Conservation (phyloP, 1,140 invertebrate species). For the Dreissena polymorpha region DNA sequence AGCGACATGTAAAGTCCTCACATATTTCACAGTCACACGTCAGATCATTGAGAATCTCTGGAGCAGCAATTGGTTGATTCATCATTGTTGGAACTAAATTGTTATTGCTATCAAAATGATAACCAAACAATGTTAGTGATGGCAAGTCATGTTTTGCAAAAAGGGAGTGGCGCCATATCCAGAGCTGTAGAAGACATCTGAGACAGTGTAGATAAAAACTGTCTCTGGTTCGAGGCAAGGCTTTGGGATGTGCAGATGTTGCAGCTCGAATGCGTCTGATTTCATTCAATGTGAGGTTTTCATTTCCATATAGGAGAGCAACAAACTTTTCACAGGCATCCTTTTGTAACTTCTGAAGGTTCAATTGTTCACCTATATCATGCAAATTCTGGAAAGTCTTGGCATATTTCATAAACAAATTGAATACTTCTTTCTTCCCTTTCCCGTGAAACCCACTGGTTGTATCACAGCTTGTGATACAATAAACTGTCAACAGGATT, state of each 20-base stretch:
- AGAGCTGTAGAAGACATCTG: constrained; percentile 26
- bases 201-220: constrained; percentile 29
- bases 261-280: constrained; percentile 5
- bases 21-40: constrained; percentile 16
- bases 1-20: constrained; percentile 4
- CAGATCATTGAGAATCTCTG: constrained; percentile 15
- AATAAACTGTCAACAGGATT: too few relatives aligned
- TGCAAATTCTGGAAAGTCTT: too few relatives aligned
- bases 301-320: too few relatives aligned
- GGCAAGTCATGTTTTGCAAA: neutral
- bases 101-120: neutral
- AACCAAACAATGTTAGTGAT: neutral
- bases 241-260: neutral
- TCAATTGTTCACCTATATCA: too few relatives aligned
- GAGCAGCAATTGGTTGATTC: constrained; percentile 5
- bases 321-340: too few relatives aligned
- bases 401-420: too few relatives aligned
- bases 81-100: constrained; percentile 7
- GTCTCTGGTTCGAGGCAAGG: neutral
- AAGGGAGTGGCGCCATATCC: constrained; percentile 12
- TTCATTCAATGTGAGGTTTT: neutral
- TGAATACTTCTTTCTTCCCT: too few relatives aligned
- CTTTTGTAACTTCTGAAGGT: too few relatives aligned
- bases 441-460: too few relatives aligned
- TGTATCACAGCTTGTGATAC: too few relatives aligned